Evolutionary conservation across 2,113 vertebrate genomes (phyloP), one percentile per base, ranked within the genome.

Genomic region (Quiscalus mexicanus): DNA sequence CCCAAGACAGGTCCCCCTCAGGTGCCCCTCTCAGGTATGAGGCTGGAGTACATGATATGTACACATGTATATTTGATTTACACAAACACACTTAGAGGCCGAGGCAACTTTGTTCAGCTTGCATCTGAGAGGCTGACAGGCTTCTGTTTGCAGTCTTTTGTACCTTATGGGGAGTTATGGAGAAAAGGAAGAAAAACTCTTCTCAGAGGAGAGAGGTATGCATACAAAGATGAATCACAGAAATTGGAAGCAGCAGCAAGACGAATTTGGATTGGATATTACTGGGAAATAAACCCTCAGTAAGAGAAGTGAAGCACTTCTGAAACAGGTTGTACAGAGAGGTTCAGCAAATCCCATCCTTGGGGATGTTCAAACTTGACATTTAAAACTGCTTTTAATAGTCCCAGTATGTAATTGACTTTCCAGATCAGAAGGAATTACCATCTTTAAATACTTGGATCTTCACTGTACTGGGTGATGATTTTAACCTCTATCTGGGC

Each of bases 41-140:
- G 20, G 23, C 50, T 31, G 17, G n/a, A 63, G 25, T 23, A 30
- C 5, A 1, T 23, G 31, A 12, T 28, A 41, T 9, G 41, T 15
- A 15, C 47, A 37, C 11, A 31, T 1, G 8, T 5, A n/a, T 9
- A 8, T 22, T 25, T 23, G 10, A 27, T 45, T 79, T 33, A 33
- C 25, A 27, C 33, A 59, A 39, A 20, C 25, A 44, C 0, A 4
- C 5, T 3, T 0, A 53, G 47, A 81, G 58, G 15, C 47, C 20
- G 20, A 67, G 41, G 52, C 20, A 45, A 9, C 33, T 69, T 67
- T 35, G 15, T 52, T 52, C 3, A 6, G 5, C 27, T 52, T 64
- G 20, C 33, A 60, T 15, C 5, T 0, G 0, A 50, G 37, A 73
- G n/a, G 9, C 10, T 64, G 42, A 28, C 10, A 31, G 41, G 14